Base-by-base conservation (phyloP, 2,797 vertebrate genomes). In the Chiroxiphia lanceolata region DNA sequence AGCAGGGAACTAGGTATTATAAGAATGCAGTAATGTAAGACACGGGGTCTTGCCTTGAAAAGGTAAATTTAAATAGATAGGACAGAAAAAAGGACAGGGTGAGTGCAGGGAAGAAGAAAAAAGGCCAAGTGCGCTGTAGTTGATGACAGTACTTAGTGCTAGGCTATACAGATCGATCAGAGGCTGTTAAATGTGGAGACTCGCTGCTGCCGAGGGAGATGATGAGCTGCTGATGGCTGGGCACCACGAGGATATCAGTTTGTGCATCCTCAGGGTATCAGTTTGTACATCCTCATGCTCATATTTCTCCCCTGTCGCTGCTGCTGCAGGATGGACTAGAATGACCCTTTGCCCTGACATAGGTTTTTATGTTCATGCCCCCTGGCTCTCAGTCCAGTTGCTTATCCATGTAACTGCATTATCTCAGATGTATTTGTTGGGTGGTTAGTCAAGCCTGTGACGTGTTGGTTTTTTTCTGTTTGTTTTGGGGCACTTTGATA, bases 231-330 rank as follows among this genome's bases (percentile, higher is more conserved):
- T 0, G 6, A 25, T 60, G 17, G 15, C 53, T 25, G 60, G 47
- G 40, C 19, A 3, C 68, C 5, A 8, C 4, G 0, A 27, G 36
- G 29, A 36, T 17, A 12, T 34, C 0, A 0, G 48, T 42, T 72
- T 5, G 1, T 12, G 15, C n/a, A 11, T 11, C 84, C 45, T 51
- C n/a, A 11, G 36, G 29, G 36, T 17, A 12, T 34, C 0, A 0
- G 44, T 38, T 72, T 5, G 1, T 12, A 12, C n/a, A 11, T 11
- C 84, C 45, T 51, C 36, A 10, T 4, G 29, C 42, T 64, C 23
- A 0, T 23, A 3, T 11, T 0, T 2, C 36, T 82, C 27, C 25
- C 33, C 20, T n/a, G 44, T 59, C 2, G 0, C 77, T 72, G 70
- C 74, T 54, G 38, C 78, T 26, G 4, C 31, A 51, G 9, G n/a